Conservation (phyloP, 2,113 vertebrate species). For the Chaenogobius annularis region DNA sequence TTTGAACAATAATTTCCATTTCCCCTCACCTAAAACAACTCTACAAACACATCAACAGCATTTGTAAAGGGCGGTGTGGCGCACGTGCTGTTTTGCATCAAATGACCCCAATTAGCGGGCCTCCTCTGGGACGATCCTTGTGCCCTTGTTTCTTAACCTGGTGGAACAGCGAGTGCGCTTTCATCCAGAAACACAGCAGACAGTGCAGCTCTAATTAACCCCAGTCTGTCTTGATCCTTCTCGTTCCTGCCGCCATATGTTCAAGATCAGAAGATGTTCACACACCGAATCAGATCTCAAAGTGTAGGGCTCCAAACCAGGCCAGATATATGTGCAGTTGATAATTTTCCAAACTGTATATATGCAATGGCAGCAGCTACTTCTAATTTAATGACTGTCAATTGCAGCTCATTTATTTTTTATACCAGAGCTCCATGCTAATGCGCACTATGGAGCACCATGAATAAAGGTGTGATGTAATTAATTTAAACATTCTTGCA, state of each 20-base stretch:
- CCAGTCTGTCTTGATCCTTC: slow-evolving; percentile 48
- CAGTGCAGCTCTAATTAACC: slow-evolving; percentile 73
- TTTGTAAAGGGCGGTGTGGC: slow-evolving; percentile 8
- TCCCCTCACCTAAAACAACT: slow-evolving; percentile 17
- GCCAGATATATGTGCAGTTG: slow-evolving; percentile 4
- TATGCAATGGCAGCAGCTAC: neutral
- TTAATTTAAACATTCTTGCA: neutral
- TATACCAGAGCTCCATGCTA: neutral
- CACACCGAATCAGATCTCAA: slow-evolving; percentile 22
- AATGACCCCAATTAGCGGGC: slow-evolving; percentile 88
- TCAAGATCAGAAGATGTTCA: slow-evolving; percentile 53
- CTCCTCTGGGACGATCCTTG: slow-evolving; percentile 79
- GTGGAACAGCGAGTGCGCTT: slow-evolving; percentile 81
- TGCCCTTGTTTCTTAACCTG: slow-evolving; percentile 82
- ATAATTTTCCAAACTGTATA: neutral
- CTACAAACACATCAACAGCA: slow-evolving; percentile 13
- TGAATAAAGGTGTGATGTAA: neutral
- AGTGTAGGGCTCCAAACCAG: slow-evolving; percentile 16
- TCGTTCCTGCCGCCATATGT: slow-evolving; percentile 68
- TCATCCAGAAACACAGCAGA: slow-evolving; percentile 81
- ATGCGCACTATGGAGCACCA: neutral
- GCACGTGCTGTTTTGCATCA: slow-evolving; percentile 67
- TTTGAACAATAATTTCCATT: slow-evolving; percentile 1
- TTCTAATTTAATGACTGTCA: neutral
- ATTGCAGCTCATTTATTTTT: slow-evolving; percentile 7